phyloP scores from a whole-genome alignment of 2,113 vertebrate species.

The Ochotona curzoniae region DNA sequence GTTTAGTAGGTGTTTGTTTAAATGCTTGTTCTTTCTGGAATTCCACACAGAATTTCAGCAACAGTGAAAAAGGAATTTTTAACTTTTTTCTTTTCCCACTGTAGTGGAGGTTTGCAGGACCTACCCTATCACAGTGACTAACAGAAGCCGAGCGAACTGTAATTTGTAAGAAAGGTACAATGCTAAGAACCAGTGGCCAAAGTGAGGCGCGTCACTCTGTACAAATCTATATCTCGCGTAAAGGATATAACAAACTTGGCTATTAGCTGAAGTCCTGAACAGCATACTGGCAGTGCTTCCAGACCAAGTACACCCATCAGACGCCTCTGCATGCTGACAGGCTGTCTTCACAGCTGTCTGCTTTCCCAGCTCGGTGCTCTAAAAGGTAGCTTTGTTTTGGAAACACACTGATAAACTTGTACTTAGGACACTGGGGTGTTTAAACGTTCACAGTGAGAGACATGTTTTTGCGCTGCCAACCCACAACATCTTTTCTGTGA shows the following conservation, averaged over 20 bases:
- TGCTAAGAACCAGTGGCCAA: not conserved
- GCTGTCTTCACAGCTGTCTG: not conserved
- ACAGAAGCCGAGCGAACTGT: not conserved
- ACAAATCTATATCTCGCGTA: not conserved
- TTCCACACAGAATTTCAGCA: slow-evolving; percentile 19
- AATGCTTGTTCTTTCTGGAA: not conserved
- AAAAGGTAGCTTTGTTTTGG: slow-evolving; percentile 23
- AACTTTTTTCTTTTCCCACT: slow-evolving; percentile 14
- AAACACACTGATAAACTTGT: not conserved
- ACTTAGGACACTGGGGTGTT: not conserved
- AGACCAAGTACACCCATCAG: not conserved
- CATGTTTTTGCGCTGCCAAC: too few relatives aligned
- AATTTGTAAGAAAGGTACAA: slow-evolving; percentile 12
- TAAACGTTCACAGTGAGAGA: slow-evolving; percentile 27
- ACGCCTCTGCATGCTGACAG: not conserved
- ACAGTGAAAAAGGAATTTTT: slow-evolving; percentile 28
- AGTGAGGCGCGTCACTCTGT: not conserved
- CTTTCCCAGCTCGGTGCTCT: not conserved
- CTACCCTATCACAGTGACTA: slow-evolving; percentile 17
- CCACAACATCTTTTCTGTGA: slow-evolving; percentile 31
- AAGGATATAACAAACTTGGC: not conserved
- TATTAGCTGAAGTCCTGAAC: not conserved
- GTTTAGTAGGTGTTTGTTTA: not conserved
- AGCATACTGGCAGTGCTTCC: not conserved
- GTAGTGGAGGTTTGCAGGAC: not conserved